Conservation (phyloP, 2,888 invertebrate genomes). For the Tetranychus truncatus region DNA sequence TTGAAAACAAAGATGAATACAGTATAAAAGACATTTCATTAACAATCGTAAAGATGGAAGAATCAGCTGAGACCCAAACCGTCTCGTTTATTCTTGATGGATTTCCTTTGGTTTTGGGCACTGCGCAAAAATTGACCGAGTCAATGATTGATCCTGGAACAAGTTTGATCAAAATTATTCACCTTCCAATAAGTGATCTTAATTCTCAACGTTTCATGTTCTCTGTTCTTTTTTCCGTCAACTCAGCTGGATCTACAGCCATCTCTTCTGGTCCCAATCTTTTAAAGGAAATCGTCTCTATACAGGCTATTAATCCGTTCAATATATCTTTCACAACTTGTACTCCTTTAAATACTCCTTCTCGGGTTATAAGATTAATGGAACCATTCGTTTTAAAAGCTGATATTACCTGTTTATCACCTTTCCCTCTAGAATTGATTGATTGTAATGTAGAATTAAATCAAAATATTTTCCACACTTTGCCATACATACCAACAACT, state of each 20-base stretch:
- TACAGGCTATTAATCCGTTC: neutral
- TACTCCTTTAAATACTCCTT: neutral
- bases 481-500: neutral
- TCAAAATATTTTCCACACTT: neutral
- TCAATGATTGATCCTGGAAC: neutral
- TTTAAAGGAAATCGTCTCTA: neutral
- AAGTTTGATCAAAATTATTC: neutral
- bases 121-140: neutral
- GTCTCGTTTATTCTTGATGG: neutral
- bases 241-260: neutral
- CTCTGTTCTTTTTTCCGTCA: neutral
- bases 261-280: neutral
- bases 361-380: neutral
- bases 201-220: neutral
- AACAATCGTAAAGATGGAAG: neutral
- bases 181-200: neutral
- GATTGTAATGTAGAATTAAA: neutral
- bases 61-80: neutral
- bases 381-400: neutral
- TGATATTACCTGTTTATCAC: neutral
- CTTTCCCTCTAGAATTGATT: neutral
- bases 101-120: neutral
- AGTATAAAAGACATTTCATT: neutral
- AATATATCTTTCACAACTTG: neutral
- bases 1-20: neutral